A percentile compares a stretch with the other conserved stretches of the same genome.
phyloP scores from a whole-genome alignment of 2,797 vertebrate species.

The Lindbergichthys nudifrons region DNA sequence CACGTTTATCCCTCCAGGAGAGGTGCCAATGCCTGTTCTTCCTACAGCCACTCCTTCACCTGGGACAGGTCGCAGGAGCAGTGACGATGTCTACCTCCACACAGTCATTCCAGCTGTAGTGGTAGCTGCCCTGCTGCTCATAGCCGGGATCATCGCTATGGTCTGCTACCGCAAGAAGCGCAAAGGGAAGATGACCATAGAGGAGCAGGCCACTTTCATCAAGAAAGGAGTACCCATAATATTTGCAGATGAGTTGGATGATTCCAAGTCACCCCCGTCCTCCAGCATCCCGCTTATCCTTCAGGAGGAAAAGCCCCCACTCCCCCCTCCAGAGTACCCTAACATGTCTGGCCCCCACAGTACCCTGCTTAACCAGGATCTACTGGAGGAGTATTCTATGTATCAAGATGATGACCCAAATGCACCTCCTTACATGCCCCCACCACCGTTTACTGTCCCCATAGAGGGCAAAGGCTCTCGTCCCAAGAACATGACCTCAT shows the following conservation, averaged over 20 bases:
- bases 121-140: conserved; percentile 94
- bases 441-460: conserved; percentile 95
- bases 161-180: conserved; percentile 99
- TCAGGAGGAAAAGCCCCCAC: conserved; percentile 97
- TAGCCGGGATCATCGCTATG: conserved; percentile 97
- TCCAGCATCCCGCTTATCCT: conserved; percentile 99
- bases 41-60: conserved; percentile 83
- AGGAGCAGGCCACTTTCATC: conserved; percentile 99
- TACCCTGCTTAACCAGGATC: conserved; percentile 95
- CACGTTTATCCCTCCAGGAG: conserved; percentile 89
- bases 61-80: conserved; percentile 90
- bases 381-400: conserved; percentile 93
- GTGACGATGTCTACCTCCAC: conserved; percentile 96
- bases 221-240: conserved; percentile 99
- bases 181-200: conserved; percentile 97
- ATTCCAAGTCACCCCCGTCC: conserved; percentile 97
- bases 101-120: conserved; percentile 98
- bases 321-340: conserved; percentile 97
- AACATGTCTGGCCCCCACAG: conserved; percentile 95
- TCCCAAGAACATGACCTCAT: conserved; percentile 99
- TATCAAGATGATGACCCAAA: conserved; percentile 96
- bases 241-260: conserved; percentile 97
- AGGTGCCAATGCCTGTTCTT: conserved; percentile 75
- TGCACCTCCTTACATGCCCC: conserved; percentile 97
- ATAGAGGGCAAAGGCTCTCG: conserved; percentile 98